Evolutionary conservation across 2,888 invertebrate genomes (phyloP), one percentile per base, ranked within the genome.

Genomic region (Chalcosyrphus nemorum): DNA sequence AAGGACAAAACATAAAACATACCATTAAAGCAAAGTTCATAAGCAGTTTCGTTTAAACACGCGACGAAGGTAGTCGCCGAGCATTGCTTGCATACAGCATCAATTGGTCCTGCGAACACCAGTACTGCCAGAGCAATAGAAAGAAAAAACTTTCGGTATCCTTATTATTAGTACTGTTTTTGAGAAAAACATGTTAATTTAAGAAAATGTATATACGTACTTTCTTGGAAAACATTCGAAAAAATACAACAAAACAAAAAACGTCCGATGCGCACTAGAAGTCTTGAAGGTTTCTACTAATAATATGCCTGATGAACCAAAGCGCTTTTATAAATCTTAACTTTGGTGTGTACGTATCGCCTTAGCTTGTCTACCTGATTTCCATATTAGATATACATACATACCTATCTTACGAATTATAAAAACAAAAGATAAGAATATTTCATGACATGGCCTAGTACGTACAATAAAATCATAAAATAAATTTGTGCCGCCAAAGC

Each of bases 1-100:
- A n/a, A n/a, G n/a, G n/a, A n/a, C n/a, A n/a, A n/a, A n/a, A n/a
- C n/a, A n/a, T n/a, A 24, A 19, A 2, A 43, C 45, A 6, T 24
- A 32, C 43, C 43, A 63, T 32, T 17, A 13, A 24, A 47, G 13
- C 74, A 75, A 1, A 65, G 7, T 0, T 6, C 7, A 57, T 21
- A 75, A 11, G 56, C 35, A n/a, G 65, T 75, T 32, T 9, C 13
- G 43, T 65, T 75, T 7, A 75, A 9, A n/a, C 74, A 75, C 5
- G 45, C 45, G 0, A 17, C 65, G 6, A 6, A 17, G 4, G 4
- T 56, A 4, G 2, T 15, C 1, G 4, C 0, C 4, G 13, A n/a
- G 4, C 65, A 56, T 3, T 11, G 4, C 0, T 6, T 5, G 11
- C 74, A 75, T 4, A 0, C 1, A 1, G 32, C 63, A 2, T 32